Base-by-base conservation (phyloP, 2,888 invertebrate species). In the Chrysotoxum bicinctum region DNA sequence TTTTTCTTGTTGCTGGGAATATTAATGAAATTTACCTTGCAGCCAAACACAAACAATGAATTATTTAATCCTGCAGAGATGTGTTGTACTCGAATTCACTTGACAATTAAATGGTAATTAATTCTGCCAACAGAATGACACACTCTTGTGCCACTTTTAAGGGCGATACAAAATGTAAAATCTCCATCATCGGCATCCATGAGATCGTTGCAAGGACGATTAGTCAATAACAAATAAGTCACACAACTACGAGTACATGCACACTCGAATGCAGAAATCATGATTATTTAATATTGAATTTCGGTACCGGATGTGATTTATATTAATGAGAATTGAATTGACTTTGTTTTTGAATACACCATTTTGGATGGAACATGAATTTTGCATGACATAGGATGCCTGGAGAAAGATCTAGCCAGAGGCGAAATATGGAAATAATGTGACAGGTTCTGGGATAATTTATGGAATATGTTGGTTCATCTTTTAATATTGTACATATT, bases 71-170 rank as follows among this genome's bases (percentile, higher is more conserved):
- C 73, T 80, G 62, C 60, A 45, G 30, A 16, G 21, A 58, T 58
- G 21, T 58, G 21, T 12, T 23, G 7, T 50, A 0, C 8, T 23
- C 23, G 0, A 3, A 30, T 52, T 43, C 32, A 30, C 52, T 74
- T 69, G 68, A 73, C 77, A 77, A 82, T 77, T 77, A 82, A 77
- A 73, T 69, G 72, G 60, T 52, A 73, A 82, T 77, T 82, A 82
- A 77, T 82, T 73, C 66, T 77, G 82, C 68, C 82, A 82, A 66
- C 76, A 64, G 50, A 48, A 50, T 66, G 50, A 50, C 45, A 23
- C 30, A 64, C n/a, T 26, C 68, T 43, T 56, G 52, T 64, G 37
- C 40, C 35, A 40, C 14, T 60, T 52, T 68, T 43, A 40, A 35
- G 21, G 35, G 35, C 21, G 62, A 37, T 58, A 37, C 23, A 60